Evolutionary conservation across 2,888 invertebrate species (phyloP), one percentile per base, ranked within the genome.

Genomic region (Marronus borbonicus): DNA sequence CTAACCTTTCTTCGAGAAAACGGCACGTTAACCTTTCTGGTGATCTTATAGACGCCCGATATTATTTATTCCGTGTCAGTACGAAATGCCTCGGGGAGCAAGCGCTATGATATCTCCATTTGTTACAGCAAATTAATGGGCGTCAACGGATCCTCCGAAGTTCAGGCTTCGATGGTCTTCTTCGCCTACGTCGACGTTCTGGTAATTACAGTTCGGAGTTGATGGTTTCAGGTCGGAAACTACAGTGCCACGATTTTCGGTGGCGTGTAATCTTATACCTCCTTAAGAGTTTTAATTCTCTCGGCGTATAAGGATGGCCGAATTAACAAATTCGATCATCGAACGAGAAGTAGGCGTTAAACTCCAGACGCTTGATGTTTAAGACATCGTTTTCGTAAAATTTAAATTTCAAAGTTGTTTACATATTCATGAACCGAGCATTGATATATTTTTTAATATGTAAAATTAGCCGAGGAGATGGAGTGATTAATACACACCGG

Each of bases 121-220:
- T 80, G 81, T 80, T 80, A 79, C 78, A 76, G 68, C 76, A 80
- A 82, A 82, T 82, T 82, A 79, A 81, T 82, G 79, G 81, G 82
- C 81, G 81, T 82, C 80, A 79, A 76, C 80, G 78, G 74, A 79
- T 44, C 44, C 78, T 75, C 76, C 39, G 65, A 66, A 72, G 79
- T 76, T 80, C 76, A 77, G 58, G 78, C 79, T 76, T 52, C 55
- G 60, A 78, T 76, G 20, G 12, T 44, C 44, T 8, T 44, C 44
- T 60, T 75, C 74, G 74, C 74, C 74, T 62, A 75, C 74, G 62
- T 75, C 49, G 69, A 69, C n/a, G 28, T 49, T 49, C 69, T 1
- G 50, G 36, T 69, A 69, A 69, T 69, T 69, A 52, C 28, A 69
- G 17, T n/a, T 49, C 50, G 31, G 14, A 10, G 62, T n/a, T 62